These are phyloP conservation scores for Cryptops parisi DNA, from an alignment of 2,888 invertebrate genomes.

Conservation along the genomic window DNA sequence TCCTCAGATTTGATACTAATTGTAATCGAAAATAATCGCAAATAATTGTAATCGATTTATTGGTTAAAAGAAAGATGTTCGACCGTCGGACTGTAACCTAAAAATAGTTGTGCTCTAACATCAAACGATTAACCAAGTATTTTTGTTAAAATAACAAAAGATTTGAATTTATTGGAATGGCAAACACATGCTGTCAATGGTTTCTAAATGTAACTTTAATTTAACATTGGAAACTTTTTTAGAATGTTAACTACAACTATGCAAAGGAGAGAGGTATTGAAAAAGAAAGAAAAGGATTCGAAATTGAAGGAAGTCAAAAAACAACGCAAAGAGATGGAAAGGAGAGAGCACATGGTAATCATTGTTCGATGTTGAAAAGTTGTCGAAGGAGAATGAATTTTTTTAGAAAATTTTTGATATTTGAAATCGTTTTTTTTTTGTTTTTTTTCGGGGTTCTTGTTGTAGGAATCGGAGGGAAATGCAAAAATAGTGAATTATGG, in stretches of 20 bases:
- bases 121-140: too few species aligned
- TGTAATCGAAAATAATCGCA: too few species aligned
- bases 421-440: background rate
- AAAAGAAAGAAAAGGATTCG: slow-evolving; percentile 11
- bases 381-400: background rate
- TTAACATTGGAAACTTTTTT: background rate
- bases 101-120: too few species aligned
- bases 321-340: slow-evolving; percentile 11
- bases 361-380: too few species aligned
- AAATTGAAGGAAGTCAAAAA: slow-evolving; percentile 9
- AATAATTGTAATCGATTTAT: too few species aligned
- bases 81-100: too few species aligned
- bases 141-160: too few species aligned
- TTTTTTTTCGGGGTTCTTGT: background rate
- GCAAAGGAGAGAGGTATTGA: slow-evolving; percentile 3
- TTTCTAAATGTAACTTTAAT: too few species aligned
- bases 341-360: slow-evolving; percentile 8
- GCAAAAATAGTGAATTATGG: slow-evolving; percentile 11
- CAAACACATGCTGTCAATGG: too few species aligned
- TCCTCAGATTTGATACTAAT: too few species aligned
- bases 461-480: slow-evolving; percentile 5
- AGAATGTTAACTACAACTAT: slow-evolving; percentile 6
- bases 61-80: too few species aligned
- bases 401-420: background rate
- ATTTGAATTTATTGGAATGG: background rate